A percentile compares a stretch with the other conserved stretches of the same genome.
phyloP scores from a whole-genome alignment of 2,888 invertebrate genomes.

The Pseudococcus viburni region DNA sequence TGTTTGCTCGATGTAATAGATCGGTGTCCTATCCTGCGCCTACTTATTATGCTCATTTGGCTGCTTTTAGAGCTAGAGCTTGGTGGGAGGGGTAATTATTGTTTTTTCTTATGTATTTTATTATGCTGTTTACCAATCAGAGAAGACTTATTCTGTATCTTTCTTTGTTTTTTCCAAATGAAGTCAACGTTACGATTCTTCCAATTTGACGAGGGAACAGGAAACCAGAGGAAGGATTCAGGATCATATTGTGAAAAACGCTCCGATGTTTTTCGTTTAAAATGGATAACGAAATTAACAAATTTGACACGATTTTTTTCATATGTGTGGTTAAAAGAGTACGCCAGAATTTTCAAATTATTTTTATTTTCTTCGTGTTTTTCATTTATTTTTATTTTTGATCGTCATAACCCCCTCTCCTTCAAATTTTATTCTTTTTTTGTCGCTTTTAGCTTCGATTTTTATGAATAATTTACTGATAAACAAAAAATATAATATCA shows the following conservation, averaged over 20 bases:
- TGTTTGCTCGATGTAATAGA: slow-evolving; percentile 87
- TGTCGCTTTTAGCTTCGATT: too few species aligned
- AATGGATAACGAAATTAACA: not conserved
- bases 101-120: not conserved
- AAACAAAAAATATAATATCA: too few species aligned
- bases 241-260: not conserved
- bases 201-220: not conserved
- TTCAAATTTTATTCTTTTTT: too few species aligned
- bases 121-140: not conserved
- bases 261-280: slow-evolving; percentile 45
- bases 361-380: too few species aligned
- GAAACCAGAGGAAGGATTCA: slow-evolving; percentile 16
- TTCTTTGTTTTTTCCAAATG: not conserved
- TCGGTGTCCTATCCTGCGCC: slow-evolving; percentile 90
- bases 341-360: too few species aligned
- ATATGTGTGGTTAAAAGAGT: too few species aligned
- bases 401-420: too few species aligned
- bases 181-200: not conserved
- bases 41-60: slow-evolving; percentile 89
- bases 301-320: too few species aligned
- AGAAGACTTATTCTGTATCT: not conserved
- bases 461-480: too few species aligned
- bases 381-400: too few species aligned
- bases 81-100: slow-evolving; percentile 71
- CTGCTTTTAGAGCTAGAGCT: slow-evolving; percentile 80